Base-by-base conservation (phyloP, 2,113 vertebrate species). In the Siniperca knerii region DNA sequence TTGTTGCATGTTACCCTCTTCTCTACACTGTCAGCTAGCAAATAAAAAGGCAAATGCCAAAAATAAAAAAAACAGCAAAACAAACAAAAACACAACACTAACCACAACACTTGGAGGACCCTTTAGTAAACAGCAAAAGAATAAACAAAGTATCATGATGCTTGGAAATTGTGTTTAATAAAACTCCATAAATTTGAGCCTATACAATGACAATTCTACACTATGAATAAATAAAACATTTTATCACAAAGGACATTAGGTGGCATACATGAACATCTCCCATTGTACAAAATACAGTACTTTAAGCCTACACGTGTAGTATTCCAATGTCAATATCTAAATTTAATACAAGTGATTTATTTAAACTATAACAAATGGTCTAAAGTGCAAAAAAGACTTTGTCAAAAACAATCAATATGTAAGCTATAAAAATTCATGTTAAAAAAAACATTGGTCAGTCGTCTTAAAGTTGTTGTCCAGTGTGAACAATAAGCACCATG, bases 321-420 rank as follows among this genome's bases (percentile, higher is more conserved):
- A 87, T 81, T 89, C 54, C 79, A 93, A 91, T 89, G 73, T 72
- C 52, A 85, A 69, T 81, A 88, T 62, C 85, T 92, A 90, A 29
- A 91, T 91, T 85, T 67, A 86, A 87, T 91, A 92, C 82, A 82
- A 88, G 83, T 88, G 72, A 87, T 89, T 88, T 78, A 89, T 87
- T 91, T 40, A 73, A 87, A 89, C 87, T 92, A 89, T 87, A 91
- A 94, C 89, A 93, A 90, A 87, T 81, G 29, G 16, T 94, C 92
- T 94, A 95, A 95, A 95, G 95, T 96, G 94, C 95, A 95, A 86
- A 94, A 81, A 91, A 70, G n/a, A 83, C 60, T 73, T 75, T 52
- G 54, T 88, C 65, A 88, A 86, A 89, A 87, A 88, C 70, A 82
- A 73, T 48, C 65, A 88, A 81, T 67, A 89, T 37, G 29, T 77